phyloP scores from a whole-genome alignment of 2,888 invertebrate genomes.

The Xestoiulus laeticollis region DNA sequence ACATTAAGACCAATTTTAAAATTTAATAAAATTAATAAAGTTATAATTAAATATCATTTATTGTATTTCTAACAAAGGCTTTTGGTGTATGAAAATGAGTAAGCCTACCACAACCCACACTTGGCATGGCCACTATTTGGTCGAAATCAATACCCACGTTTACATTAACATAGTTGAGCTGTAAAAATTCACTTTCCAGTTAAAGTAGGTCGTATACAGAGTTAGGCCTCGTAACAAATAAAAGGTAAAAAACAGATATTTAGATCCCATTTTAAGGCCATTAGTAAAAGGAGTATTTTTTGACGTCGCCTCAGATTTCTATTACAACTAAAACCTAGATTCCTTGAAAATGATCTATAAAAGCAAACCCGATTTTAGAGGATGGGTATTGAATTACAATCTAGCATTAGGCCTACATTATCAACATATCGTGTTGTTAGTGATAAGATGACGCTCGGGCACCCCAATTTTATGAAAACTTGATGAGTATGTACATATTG shows the following conservation, averaged over 20 bases:
- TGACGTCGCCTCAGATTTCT: no score
- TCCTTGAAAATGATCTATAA: background rate
- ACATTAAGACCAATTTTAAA: no score
- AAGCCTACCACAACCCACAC: background rate
- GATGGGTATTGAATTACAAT: background rate
- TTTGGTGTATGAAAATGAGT: background rate
- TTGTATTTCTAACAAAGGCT: no score
- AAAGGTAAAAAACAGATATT: no score
- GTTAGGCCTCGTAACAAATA: background rate
- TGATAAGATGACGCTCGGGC: background rate
- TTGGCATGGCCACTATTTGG: background rate
- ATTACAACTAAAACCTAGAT: no score
- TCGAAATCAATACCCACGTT: constrained; percentile 14
- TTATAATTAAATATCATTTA: no score
- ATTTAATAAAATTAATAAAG: no score
- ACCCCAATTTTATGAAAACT: background rate
- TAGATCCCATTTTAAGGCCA: no score
- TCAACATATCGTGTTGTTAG: background rate
- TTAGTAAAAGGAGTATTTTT: no score
- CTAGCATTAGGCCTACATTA: background rate
- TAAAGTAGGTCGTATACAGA: background rate
- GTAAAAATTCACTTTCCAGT: constrained; percentile 10
- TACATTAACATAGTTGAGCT: background rate
- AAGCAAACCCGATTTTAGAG: background rate
- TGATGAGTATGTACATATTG: background rate